Base-by-base conservation (phyloP, 1,140 invertebrate species). In the Apis laboriosa region DNA sequence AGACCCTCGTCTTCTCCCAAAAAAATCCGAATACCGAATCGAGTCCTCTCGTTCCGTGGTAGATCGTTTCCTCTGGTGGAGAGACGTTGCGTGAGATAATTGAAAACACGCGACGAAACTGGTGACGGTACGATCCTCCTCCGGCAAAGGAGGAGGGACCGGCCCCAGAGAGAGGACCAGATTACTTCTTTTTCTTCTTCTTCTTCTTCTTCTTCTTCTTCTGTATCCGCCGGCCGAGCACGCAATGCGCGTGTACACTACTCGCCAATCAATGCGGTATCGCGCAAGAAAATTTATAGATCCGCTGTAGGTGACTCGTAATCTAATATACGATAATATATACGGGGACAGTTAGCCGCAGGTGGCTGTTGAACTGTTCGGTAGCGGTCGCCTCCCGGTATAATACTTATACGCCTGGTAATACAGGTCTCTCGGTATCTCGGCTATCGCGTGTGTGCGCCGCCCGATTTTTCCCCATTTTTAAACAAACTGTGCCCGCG, bases 241-340 rank as follows among this genome's bases (percentile, higher is more conserved):
- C 82, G 82, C 77, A 74, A 79, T 80, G 77, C 55, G 71, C 77
- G 68, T 68, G 77, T 77, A 43, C 34, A 0, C 34, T 43, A 80
- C 76, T 34, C n/a, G n/a, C 58, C 63, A 83, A 83, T 83, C 80
- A 71, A 83, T 78, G 80, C 28, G 56, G 56, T 83, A 83, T 83
- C 80, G 66, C 34, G 58, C 51, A n/a, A n/a, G 75, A 67, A 83
- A 83, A 83, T 83, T 83, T 83, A 83, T 83, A 83, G 81, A 78
- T 83, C 81, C 81, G 67, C 81, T 77, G 81, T 78, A 71, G 81
- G 81, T 83, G 75, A 83, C 75, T 83, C 81, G 81, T 78, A 83
- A 83, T 83, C 81, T 83, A 83, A 83, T 78, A 83, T 77, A 77
- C 55, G 75, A 77, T 83, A 83, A 83, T 78, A 71, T 76, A 76